Evolutionary conservation across 92 coral and sea anemone species (phyloP), one percentile per base, ranked within the genome.

Genomic region (Phenganax marumi): DNA sequence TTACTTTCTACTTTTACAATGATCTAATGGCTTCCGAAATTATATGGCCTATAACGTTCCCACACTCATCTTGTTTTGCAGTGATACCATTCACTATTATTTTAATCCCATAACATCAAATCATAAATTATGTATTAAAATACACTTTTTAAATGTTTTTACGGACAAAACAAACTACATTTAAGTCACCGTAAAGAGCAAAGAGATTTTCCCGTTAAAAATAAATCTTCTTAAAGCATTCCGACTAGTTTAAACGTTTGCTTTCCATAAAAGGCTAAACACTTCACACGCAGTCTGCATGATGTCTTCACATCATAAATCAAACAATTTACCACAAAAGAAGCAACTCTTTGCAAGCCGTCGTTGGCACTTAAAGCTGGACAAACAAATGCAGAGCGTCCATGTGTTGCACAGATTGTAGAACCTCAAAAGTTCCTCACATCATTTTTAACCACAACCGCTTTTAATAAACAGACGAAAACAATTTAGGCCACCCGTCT

Each of bases 211-310:
- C n/a, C n/a, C n/a, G n/a, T n/a, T n/a, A n/a, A n/a, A n/a, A n/a
- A n/a, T n/a, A n/a, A n/a, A n/a, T n/a, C n/a, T n/a, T n/a, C n/a
- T n/a, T n/a, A n/a, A n/a, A n/a, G n/a, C n/a, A n/a, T n/a, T n/a
- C n/a, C n/a, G n/a, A n/a, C n/a, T 33, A n/a, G n/a, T n/a, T n/a
- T n/a, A n/a, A n/a, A n/a, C n/a, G n/a, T n/a, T n/a, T n/a, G 79
- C 63, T 62, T 50, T 47, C 24, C 63, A 73, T 39, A 74, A 74
- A 50, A 39, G 70, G 70, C 65, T 74, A 74, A 74, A 74, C 26
- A 74, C 53, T 25, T 56, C 65, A 22, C 57, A 56, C 26, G 6
- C 8, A 12, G 12, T 18, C 79, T 11, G 61, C 79, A 53, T 51
- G 79, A 10, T 8, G 24, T 23, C 63, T 22, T 18, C 33, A 7